Evolutionary conservation across 2,797 vertebrate species (phyloP), one percentile per base, ranked within the genome.

Genomic region (Myotis myotis): DNA sequence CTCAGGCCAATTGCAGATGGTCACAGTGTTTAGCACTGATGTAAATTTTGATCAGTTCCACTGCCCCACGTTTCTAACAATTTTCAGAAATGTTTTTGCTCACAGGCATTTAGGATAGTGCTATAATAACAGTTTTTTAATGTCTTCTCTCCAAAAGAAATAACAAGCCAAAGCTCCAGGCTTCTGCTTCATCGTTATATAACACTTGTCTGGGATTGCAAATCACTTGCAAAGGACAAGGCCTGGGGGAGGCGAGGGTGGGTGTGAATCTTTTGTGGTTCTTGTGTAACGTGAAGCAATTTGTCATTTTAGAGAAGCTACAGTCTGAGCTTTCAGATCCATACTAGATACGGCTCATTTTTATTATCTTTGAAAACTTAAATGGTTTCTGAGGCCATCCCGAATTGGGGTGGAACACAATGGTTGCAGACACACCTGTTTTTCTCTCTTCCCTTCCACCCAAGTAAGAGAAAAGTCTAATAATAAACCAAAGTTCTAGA

Each of bases 161-260:
- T 64, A 96, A 93, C 68, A 95, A 93, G 85, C 78, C 68, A 62
- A 87, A 94, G 84, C 81, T 93, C 78, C 85, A 87, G 87, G 76
- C 89, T 88, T 96, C 91, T 94, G 93, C 75, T 88, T 96, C 95
- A 94, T 91, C 70, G 1, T 97, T 97, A 97, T 84, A 79, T 97
- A 97, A 97, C 92, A 57, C 84, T 96, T 90, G 95, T 96, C 96
- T 96, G 90, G 82, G 89, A 97, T 94, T 92, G 94, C 97, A 95
- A 96, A 95, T 96, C 96, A 96, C 90, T 96, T 81, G 79, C 94
- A 92, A 95, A 97, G 95, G 95, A 95, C 96, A 96, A 91, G 93
- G 80, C 93, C 87, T 75, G 85, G 94, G 87, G 93, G 96, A 96
- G 86, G 96, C 92, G 82, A 81, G 71, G 92, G 91, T 95, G 92